Percentiles rank a stretch among this genome's conserved stretches.
phyloP scores from a whole-genome alignment of 2,113 vertebrate species.

The Suricata suricatta region DNA sequence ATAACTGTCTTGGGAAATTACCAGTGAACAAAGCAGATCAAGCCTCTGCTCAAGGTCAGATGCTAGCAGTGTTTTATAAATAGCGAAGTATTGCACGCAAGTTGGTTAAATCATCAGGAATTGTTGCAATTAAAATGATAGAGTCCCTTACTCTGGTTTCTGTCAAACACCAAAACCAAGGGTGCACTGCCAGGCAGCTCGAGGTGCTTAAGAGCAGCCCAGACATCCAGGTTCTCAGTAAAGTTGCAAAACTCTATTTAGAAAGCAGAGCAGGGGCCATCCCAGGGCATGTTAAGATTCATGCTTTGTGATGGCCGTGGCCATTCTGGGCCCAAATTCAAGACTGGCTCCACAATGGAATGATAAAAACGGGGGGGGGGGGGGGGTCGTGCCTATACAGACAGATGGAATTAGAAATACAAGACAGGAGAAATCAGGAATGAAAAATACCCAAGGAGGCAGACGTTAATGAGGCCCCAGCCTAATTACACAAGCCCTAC shows the following conservation, averaged over 20 bases:
- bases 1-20: not conserved
- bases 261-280: not conserved
- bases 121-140: not conserved
- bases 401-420: constrained; percentile 13
- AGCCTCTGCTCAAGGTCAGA: not conserved
- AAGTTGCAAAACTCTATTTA: not conserved
- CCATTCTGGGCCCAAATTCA: not conserved
- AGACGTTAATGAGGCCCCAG: constrained; percentile 9
- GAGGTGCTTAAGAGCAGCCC: not conserved
- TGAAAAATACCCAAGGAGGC: constrained; percentile 49
- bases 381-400: not conserved
- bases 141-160: not conserved
- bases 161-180: not conserved
- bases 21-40: not conserved
- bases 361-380: not conserved
- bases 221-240: not conserved
- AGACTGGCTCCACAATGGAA: not conserved
- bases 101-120: not conserved
- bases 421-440: constrained; percentile 4
- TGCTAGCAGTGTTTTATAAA: not conserved
- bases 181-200: too few relatives aligned
- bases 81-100: not conserved
- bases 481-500: constrained; percentile 17
- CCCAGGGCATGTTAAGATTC: not conserved
- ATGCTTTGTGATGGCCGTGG: not conserved